A percentile compares a stretch with the other conserved stretches of the same genome.
Evolutionary conservation across 2,888 invertebrate genomes (phyloP).

Genomic region (Ectemnius cavifrons): DNA sequence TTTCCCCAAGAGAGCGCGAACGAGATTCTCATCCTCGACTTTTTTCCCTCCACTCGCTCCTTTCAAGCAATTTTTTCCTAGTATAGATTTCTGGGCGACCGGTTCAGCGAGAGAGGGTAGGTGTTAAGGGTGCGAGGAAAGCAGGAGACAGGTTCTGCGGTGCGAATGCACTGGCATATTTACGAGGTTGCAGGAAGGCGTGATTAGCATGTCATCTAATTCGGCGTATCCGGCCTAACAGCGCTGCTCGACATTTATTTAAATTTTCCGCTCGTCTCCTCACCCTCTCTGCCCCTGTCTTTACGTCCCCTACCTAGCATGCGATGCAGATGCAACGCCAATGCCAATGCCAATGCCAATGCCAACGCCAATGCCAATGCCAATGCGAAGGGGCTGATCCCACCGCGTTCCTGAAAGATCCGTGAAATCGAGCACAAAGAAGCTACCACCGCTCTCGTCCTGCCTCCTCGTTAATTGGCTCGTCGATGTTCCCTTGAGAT

Average conservation of each 20-base stretch:
- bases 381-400: conserved; percentile 42
- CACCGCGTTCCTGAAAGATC: conserved; percentile 54
- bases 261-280: conserved; percentile 75
- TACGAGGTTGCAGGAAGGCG: conserved; percentile 46
- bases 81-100: neutral
- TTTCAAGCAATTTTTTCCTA: neutral
- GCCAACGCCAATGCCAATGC: conserved; percentile 34
- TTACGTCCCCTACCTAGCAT: no score
- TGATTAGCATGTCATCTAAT: conserved; percentile 76
- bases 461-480: conserved; percentile 57
- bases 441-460: conserved; percentile 41
- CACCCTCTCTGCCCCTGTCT: conserved; percentile 34
- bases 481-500: conserved; percentile 7
- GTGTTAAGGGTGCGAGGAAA: neutral
- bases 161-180: conserved; percentile 50
- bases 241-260: conserved; percentile 72
- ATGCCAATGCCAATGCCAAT: conserved; percentile 34
- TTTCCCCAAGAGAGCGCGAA: conserved; percentile 62
- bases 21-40: conserved; percentile 2
- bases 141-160: conserved; percentile 39
- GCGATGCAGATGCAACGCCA: conserved; percentile 52
- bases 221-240: conserved; percentile 65
- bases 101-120: neutral
- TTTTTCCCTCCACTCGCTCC: neutral
- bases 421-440: conserved; percentile 70